These are phyloP conservation scores for Eretmochelys imbricata DNA, from an alignment of 2,113 vertebrate genomes.

Conservation along the genomic window DNA sequence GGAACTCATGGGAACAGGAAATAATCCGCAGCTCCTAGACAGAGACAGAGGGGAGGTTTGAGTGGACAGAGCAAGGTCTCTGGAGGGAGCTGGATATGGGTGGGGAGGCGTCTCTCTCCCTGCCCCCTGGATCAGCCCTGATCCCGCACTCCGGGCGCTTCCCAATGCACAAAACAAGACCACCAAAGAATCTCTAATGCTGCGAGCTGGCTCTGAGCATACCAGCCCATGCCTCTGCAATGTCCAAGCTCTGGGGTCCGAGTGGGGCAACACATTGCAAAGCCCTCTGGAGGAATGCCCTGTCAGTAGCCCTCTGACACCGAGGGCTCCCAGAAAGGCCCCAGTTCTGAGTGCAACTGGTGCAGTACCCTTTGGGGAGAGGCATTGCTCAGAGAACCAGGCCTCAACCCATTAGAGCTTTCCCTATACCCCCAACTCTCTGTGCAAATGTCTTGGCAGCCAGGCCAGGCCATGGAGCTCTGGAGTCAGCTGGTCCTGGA, in stretches of 20 bases:
- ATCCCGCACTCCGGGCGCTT: background rate
- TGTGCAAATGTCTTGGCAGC: background rate
- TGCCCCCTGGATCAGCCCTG: accelerated
- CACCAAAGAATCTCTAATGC: background rate
- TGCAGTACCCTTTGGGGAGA: background rate
- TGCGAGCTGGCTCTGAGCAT: background rate
- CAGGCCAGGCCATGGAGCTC: background rate
- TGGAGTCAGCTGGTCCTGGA: background rate
- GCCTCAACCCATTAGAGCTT: background rate
- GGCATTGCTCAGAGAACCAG: too few species aligned
- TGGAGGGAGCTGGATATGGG: background rate
- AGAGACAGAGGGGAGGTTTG: background rate
- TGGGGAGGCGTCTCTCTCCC: background rate
- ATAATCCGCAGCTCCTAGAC: slow-evolving; percentile 94
- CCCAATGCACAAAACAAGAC: background rate
- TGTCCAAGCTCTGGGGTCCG: background rate
- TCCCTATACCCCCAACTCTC: background rate
- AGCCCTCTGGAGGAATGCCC: background rate
- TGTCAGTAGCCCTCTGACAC: too few species aligned
- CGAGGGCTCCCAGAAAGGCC: background rate
- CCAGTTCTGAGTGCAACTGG: background rate
- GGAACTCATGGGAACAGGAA: slow-evolving; percentile 96
- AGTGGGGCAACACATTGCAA: background rate
- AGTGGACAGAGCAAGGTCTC: background rate
- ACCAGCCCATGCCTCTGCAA: background rate